phyloP scores from a whole-genome alignment of 2,113 vertebrate genomes.

The Setophaga petechia region DNA sequence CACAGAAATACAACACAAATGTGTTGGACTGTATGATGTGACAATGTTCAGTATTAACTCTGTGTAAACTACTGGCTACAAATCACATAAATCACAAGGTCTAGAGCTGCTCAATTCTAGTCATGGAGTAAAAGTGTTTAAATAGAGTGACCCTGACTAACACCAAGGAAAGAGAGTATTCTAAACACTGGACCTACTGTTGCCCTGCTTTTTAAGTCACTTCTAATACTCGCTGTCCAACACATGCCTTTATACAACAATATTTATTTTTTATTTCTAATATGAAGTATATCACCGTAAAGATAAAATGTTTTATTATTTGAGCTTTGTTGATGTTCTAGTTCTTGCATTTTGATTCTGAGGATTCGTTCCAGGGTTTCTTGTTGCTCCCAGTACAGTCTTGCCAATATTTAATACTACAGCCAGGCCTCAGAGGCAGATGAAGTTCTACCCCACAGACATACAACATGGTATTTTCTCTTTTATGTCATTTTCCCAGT shows the following conservation, averaged over 20 bases:
- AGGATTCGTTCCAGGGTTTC: not conserved
- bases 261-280: not conserved
- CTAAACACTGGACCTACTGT: not conserved
- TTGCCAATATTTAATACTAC: not conserved
- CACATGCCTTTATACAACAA: not conserved
- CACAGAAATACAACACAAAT: not conserved
- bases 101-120: not conserved
- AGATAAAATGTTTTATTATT: not conserved
- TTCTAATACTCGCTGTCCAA: not conserved
- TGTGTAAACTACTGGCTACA: not conserved
- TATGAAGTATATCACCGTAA: not conserved
- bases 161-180: not conserved
- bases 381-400: not conserved
- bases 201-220: not conserved
- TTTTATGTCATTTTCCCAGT: not conserved
- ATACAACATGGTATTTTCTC: not conserved
- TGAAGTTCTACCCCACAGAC: not conserved
- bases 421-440: not conserved
- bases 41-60: not conserved
- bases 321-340: not conserved
- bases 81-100: not conserved
- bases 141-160: not conserved
- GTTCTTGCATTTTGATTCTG: not conserved
- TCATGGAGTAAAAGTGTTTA: not conserved
- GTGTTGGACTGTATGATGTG: not conserved